Evolutionary conservation across 2,113 vertebrate genomes (phyloP).

Genomic region (Corythornis vintsioides): DNA sequence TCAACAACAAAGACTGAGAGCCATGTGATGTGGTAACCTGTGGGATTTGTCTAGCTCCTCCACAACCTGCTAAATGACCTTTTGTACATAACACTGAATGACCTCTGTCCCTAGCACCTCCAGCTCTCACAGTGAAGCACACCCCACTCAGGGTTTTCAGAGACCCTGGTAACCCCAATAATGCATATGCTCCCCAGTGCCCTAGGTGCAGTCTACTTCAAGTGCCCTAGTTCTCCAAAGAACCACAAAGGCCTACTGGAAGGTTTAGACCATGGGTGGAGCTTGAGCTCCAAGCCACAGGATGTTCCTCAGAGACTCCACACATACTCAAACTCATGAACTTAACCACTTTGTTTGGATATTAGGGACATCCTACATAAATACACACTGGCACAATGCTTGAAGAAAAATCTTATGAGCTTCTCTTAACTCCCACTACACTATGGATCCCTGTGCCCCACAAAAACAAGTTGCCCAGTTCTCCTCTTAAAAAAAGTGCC

Average conservation of each 20-base stretch:
- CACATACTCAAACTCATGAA: not conserved
- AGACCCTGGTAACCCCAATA: not conserved
- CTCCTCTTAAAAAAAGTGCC: not conserved
- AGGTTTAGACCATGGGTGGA: not conserved
- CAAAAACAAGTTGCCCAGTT: not conserved
- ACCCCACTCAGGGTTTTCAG: not conserved
- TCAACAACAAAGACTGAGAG: not conserved
- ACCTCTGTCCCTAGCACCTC: not conserved
- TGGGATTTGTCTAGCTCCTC: not conserved
- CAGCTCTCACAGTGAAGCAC: not conserved
- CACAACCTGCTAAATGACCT: not conserved
- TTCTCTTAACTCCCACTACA: not conserved
- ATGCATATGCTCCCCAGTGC: accelerated
- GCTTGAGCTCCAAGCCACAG: not conserved
- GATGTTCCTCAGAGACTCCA: not conserved
- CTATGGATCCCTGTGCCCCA: not conserved
- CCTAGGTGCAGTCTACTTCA: not conserved
- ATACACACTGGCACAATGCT: not conserved
- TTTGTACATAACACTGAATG: accelerated
- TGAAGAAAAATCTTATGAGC: not conserved
- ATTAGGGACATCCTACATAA: not conserved
- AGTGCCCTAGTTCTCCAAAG: not conserved
- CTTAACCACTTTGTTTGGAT: not conserved
- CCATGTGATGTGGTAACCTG: accelerated
- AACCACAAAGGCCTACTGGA: not conserved